Evolutionary conservation across 2,113 vertebrate genomes (phyloP).

Genomic region (Electrona antarctica): DNA sequence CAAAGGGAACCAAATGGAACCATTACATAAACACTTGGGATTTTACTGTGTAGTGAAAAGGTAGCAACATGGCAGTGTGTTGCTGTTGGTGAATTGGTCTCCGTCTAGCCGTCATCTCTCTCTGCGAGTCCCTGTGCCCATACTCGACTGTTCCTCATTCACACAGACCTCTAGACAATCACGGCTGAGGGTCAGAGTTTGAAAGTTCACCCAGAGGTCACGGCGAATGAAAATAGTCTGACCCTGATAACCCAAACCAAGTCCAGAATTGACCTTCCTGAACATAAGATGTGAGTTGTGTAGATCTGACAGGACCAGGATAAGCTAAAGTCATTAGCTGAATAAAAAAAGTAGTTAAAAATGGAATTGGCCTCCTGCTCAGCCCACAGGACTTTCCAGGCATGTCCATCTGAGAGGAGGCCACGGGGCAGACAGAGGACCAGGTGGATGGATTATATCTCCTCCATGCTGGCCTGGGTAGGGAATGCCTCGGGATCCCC

Average conservation of each 20-base stretch:
- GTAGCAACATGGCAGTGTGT: not conserved
- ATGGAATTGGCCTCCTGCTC: too few relatives aligned
- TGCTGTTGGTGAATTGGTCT: conserved; percentile 14
- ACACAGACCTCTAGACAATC: conserved; percentile 51
- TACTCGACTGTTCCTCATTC: conserved; percentile 53
- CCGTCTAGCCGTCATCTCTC: conserved; percentile 33
- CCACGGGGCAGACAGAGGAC: too few relatives aligned
- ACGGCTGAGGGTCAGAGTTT: not conserved
- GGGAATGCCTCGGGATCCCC: too few relatives aligned
- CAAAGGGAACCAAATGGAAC: too few relatives aligned
- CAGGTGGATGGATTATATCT: too few relatives aligned
- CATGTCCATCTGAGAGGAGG: too few relatives aligned
- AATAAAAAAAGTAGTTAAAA: not conserved
- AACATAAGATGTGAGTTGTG: not conserved
- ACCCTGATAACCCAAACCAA: conserved; percentile 44
- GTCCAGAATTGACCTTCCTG: conserved; percentile 2
- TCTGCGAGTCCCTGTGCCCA: conserved; percentile 59
- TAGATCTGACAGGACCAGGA: conserved; percentile 17
- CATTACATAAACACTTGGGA: too few relatives aligned
- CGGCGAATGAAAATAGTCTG: conserved; percentile 55
- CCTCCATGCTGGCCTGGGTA: too few relatives aligned
- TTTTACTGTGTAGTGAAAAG: too few relatives aligned
- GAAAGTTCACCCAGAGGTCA: conserved; percentile 43
- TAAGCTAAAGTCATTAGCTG: not conserved
- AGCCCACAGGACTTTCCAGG: too few relatives aligned